phyloP scores from a whole-genome alignment of 1,140 invertebrate species.

The Polypedilum vanderplanki region DNA sequence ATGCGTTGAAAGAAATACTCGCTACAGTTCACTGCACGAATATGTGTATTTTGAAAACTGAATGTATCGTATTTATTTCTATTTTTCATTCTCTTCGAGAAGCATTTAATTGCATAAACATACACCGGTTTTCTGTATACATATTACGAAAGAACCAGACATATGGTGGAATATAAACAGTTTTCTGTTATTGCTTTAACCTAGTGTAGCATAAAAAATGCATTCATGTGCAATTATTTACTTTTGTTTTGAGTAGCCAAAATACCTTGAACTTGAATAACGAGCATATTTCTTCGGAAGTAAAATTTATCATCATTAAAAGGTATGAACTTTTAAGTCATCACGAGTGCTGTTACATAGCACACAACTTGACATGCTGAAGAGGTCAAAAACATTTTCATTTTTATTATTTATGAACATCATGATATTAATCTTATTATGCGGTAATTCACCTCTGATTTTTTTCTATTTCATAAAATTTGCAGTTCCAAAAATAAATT shows the following conservation, averaged over 20 bases:
- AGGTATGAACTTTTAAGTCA: too few relatives aligned
- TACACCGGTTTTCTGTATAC: constrained; percentile 1
- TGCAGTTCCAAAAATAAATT: too few relatives aligned
- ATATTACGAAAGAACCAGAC: neutral
- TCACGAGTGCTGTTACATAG: too few relatives aligned
- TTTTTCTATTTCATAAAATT: too few relatives aligned
- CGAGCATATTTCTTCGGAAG: neutral
- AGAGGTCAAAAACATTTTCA: too few relatives aligned
- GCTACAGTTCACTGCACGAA: neutral
- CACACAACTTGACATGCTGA: too few relatives aligned
- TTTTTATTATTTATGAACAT: too few relatives aligned
- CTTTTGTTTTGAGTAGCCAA: neutral
- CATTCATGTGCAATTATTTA: neutral
- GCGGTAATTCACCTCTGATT: too few relatives aligned
- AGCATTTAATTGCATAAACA: constrained; percentile 3
- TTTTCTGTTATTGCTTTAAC: neutral
- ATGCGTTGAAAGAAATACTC: neutral
- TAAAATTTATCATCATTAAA: neutral
- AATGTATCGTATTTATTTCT: neutral
- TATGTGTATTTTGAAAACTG: neutral
- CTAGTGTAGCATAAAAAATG: neutral
- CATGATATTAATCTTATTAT: too few relatives aligned
- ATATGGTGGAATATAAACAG: neutral
- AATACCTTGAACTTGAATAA: neutral
- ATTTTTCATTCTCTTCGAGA: neutral